phyloP scores from a whole-genome alignment of 2,888 invertebrate species.

The Xylophagus ater region DNA sequence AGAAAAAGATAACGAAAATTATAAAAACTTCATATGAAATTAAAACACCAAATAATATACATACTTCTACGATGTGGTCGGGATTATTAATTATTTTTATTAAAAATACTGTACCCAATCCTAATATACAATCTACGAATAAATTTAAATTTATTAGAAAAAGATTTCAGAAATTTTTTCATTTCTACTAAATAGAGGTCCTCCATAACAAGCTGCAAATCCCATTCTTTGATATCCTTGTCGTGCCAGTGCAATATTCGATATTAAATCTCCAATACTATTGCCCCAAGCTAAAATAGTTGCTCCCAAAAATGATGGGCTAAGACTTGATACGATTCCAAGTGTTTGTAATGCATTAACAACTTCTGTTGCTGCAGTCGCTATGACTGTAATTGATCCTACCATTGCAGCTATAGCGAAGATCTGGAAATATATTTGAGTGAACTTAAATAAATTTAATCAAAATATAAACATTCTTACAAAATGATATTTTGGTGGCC shows the following conservation, averaged over 20 bases:
- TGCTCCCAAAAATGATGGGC: conserved; percentile 49
- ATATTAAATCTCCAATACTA: conserved; percentile 42
- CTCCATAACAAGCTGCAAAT: conserved; percentile 55
- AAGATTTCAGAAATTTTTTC: neutral
- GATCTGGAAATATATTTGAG: conserved; percentile 14
- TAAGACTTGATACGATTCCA: conserved; percentile 46
- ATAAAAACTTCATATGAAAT: too few relatives aligned
- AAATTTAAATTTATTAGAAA: neutral
- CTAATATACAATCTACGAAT: conserved; percentile 32
- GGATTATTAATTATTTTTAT: too few relatives aligned
- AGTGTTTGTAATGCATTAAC: conserved; percentile 44
- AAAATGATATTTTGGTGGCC: conserved; percentile 23
- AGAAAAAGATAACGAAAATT: too few relatives aligned
- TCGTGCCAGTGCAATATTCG: conserved; percentile 48
- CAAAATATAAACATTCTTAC: conserved; percentile 16
- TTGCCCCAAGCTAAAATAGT: conserved; percentile 57
- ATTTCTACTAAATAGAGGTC: conserved; percentile 50
- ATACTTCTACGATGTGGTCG: too few relatives aligned
- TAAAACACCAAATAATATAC: too few relatives aligned
- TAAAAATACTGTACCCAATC: conserved; percentile 39
- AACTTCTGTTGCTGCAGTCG: conserved; percentile 49
- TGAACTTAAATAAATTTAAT: neutral
- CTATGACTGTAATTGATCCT: conserved; percentile 45
- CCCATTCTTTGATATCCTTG: conserved; percentile 55
- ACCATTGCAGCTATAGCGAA: conserved; percentile 21